Base-by-base conservation (phyloP, 2,888 invertebrate species). In the Acleris literana region DNA sequence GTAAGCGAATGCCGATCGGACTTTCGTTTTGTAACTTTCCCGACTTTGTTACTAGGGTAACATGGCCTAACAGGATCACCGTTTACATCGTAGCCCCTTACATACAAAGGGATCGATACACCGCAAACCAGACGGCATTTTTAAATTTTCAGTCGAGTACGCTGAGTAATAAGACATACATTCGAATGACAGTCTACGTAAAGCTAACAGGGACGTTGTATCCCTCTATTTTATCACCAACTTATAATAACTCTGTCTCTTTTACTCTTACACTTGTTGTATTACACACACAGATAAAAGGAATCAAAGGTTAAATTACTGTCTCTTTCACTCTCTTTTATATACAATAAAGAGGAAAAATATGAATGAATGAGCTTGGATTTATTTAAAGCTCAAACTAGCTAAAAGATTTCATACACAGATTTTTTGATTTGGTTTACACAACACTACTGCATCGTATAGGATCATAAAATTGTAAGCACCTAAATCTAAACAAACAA, bases 41-140 rank as follows among this genome's bases (percentile, higher is more conserved):
- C 78, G 79, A 79, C 78, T 74, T 73, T 70, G 71, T 53, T 57
- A 80, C 73, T 70, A 79, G 83, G 84, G 76, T 67, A 72, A 33
- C 84, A 86, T 80, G 70, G 79, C 68, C 65, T 16, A 9, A 18
- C 78, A 75, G 79, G 77, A 72, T 67, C 69, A 57, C 7, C 63
- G 65, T 62, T 81, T 78, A 77, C 77, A 76, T 68, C 69, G 64
- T 54, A 58, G 64, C 67, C 48, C 56, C 46, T 59, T 59, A 53
- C 29, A 16, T 52, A 61, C 56, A 61, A 33, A 33, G 48, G 57
- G 56, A 52, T 39, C 39, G 39, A 39, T 66, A 46, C 39, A 57
- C 51, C 7, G 46, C 39, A 11, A 57, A 17, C 52, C 44, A 5
- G 20, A 18, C 3, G 16, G 18, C 16, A 5, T 52, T 61, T n/a